These are phyloP conservation scores for Ormyrus labotus DNA, from an alignment of 2,888 invertebrate species.

Conservation along the genomic window DNA sequence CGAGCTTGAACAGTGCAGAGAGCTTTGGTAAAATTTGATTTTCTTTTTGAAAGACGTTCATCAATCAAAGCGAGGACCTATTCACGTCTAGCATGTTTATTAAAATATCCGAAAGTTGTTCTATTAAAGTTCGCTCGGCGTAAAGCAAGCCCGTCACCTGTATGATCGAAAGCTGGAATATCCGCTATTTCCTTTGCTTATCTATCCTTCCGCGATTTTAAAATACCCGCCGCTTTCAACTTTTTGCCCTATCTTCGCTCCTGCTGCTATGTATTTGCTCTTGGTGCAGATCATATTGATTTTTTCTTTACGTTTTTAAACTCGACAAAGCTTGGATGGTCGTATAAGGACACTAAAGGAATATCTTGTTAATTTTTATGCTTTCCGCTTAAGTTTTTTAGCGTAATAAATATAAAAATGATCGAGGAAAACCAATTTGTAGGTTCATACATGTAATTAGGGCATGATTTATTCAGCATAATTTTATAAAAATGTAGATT, in stretches of 20 bases:
- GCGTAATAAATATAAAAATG: no score
- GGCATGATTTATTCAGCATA: no score
- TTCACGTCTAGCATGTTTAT: constrained; percentile 59
- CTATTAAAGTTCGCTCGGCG: constrained; percentile 52
- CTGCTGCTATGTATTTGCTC: background rate
- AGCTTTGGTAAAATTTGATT: background rate
- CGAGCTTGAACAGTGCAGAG: no score
- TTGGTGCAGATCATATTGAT: background rate
- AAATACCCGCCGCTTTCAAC: constrained; percentile 13
- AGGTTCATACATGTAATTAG: no score
- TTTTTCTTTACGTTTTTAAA: no score
- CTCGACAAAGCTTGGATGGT: no score
- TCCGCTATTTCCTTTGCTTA: background rate
- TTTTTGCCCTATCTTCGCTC: background rate
- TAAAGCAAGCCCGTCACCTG: constrained; percentile 34
- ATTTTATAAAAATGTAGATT: no score
- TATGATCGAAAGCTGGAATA: constrained; percentile 34
- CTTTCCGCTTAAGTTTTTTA: no score
- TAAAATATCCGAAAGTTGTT: constrained; percentile 61
- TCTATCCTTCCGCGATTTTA: background rate
- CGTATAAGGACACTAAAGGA: no score
- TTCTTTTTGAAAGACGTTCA: constrained; percentile 56
- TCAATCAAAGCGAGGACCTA: constrained; percentile 59
- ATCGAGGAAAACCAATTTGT: no score
- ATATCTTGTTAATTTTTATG: no score